Evolutionary conservation across 2,797 vertebrate species (phyloP), one percentile per base, ranked within the genome.

Genomic region (Merluccius polli): DNA sequence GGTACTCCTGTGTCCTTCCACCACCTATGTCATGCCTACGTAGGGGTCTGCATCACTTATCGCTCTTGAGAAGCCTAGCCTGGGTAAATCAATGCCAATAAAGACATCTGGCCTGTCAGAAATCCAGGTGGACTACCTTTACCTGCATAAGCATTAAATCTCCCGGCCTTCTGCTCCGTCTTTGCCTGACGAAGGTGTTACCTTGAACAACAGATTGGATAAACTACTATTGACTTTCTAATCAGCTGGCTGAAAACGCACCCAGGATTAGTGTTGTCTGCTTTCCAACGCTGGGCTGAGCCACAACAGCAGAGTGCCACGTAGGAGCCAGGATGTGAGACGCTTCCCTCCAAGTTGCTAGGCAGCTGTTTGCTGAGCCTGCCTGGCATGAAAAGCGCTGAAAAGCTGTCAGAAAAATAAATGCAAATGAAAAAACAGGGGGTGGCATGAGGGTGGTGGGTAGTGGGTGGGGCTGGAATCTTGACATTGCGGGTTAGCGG

Each of bases 161-260:
- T 27, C 4, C 9, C 15, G 10, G 24, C 59, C 59, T 11, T 27
- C 59, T 65, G n/a, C 59, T 65, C n/a, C 24, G 11, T 27, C 59
- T 65, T 65, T 65, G n/a, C 59, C 59, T 65, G 27, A 16, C 59
- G 24, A 27, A 65, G 59, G 59, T 24, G n/a, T 24, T 63, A 63
- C 52, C n/a, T 63, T 63, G 59, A 65, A 65, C 59, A 65, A 27
- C 59, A 65, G 59, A 65, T 65, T 65, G 59, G 59, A 65, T 27
- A 65, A 18, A 65, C 59, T 65, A 12, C 59, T 65, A 65, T 65
- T 65, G 59, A 65, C 59, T 65, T 65, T 27, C 59, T 65, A 65
- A 65, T 65, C 59, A 65, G 59, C 59, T 65, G 59, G 59, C 59
- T 27, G n/a, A 65, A 29, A 65, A 27, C 10, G 9, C 59, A 27